These are phyloP conservation scores for Hiodon tergisus DNA, from an alignment of 2,113 vertebrate species.

Conservation along the genomic window DNA sequence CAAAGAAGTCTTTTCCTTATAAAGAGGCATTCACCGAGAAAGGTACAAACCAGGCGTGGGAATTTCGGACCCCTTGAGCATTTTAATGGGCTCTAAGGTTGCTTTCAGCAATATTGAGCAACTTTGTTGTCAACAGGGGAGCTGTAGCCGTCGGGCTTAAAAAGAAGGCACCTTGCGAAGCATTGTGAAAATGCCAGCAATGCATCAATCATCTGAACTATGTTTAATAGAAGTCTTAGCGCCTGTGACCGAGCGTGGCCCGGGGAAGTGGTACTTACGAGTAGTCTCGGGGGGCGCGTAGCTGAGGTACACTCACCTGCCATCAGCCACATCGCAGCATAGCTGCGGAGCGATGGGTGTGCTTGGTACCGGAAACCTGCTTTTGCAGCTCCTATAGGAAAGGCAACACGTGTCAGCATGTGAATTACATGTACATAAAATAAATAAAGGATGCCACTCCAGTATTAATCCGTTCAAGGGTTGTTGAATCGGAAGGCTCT, in stretches of 20 bases:
- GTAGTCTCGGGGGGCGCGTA: background rate
- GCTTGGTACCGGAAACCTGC: too few relatives aligned
- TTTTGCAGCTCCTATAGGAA: too few relatives aligned
- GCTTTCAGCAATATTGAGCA: constrained; percentile 3
- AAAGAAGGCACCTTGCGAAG: constrained; percentile 6
- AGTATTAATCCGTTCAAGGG: too few relatives aligned
- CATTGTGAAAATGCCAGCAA: background rate
- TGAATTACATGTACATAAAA: too few relatives aligned
- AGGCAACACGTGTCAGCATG: too few relatives aligned
- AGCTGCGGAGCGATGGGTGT: too few relatives aligned
- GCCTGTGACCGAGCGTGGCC: background rate
- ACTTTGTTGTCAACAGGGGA: background rate
- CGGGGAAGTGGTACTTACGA: background rate
- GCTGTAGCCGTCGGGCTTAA: constrained; percentile 10
- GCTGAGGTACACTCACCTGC: too few relatives aligned
- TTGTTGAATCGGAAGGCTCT: too few relatives aligned
- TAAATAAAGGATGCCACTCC: too few relatives aligned
- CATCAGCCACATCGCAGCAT: too few relatives aligned
- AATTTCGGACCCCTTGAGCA: background rate
- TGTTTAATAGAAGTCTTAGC: background rate
- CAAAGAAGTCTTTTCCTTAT: too few relatives aligned
- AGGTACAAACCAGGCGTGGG: background rate
- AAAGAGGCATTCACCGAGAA: background rate
- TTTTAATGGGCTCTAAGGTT: too few relatives aligned
- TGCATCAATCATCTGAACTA: background rate